Evolutionary conservation across 2,888 invertebrate species (phyloP).

Genomic region (Hirtodrosophila histrioides): DNA sequence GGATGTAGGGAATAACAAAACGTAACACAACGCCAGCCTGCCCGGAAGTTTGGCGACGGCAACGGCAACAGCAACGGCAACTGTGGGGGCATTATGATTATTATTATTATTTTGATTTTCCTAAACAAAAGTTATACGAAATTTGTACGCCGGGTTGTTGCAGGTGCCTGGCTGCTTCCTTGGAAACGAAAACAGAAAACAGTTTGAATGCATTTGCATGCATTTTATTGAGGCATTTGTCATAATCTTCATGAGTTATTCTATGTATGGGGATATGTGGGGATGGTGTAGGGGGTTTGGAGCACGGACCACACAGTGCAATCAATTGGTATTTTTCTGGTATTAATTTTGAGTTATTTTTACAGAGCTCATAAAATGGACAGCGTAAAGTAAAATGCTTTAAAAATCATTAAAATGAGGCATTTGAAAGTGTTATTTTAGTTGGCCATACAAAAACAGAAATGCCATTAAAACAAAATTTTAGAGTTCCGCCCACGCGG

Average conservation of each 20-base stretch:
- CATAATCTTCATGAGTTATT: background rate
- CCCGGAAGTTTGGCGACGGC: constrained; percentile 75
- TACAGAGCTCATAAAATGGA: constrained; percentile 55
- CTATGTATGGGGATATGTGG: background rate
- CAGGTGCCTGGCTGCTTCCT: constrained; percentile 54
- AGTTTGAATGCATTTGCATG: constrained; percentile 34
- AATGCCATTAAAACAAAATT: constrained; percentile 56
- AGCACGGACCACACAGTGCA: constrained; percentile 14
- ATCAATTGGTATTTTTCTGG: constrained; percentile 27
- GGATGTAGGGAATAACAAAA: background rate
- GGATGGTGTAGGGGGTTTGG: background rate
- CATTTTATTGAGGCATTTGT: constrained; percentile 23
- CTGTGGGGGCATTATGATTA: constrained; percentile 28
- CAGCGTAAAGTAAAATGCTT: constrained; percentile 42
- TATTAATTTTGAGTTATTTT: constrained; percentile 54
- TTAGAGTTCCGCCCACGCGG: constrained; percentile 68
- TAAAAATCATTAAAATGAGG: constrained; percentile 59
- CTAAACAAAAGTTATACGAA: constrained; percentile 38
- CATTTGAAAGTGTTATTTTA: constrained; percentile 70
- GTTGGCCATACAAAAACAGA: constrained; percentile 50
- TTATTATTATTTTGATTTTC: constrained; percentile 43
- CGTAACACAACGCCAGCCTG: constrained; percentile 27
- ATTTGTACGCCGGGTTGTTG: constrained; percentile 27
- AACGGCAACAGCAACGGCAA: constrained; percentile 15
- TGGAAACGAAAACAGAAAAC: constrained; percentile 33